Evolutionary conservation across 2,113 vertebrate genomes (phyloP).

Genomic region (Hipposideros armiger): DNA sequence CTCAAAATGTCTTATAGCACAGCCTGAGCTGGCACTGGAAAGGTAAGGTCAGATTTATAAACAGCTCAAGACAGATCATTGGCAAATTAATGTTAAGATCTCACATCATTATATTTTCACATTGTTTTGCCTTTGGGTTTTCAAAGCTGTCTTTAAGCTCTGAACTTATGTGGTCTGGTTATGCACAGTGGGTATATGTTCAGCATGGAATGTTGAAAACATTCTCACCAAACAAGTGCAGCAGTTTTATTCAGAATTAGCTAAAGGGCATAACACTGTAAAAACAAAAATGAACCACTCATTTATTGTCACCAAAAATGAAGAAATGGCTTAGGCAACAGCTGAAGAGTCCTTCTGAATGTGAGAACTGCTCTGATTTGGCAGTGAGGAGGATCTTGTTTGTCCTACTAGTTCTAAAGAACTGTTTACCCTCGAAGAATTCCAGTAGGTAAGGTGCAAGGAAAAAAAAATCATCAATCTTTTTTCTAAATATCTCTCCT

Average conservation of each 20-base stretch:
- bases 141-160: slow-evolving; percentile 75
- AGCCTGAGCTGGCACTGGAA: neutral
- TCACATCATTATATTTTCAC: neutral
- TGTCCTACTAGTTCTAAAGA: slow-evolving; percentile 59
- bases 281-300: slow-evolving; percentile 86
- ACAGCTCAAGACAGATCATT: neutral
- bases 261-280: slow-evolving; percentile 82
- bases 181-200: slow-evolving; percentile 79
- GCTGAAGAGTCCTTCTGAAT: slow-evolving; percentile 77
- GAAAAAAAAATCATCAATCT: slow-evolving; percentile 15
- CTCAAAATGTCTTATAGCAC: neutral
- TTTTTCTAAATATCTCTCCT: slow-evolving; percentile 44
- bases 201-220: slow-evolving; percentile 83
- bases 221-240: slow-evolving; percentile 85
- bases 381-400: slow-evolving; percentile 38
- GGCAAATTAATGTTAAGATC: neutral
- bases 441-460: neutral
- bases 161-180: slow-evolving; percentile 83
- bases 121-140: slow-evolving; percentile 33
- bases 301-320: slow-evolving; percentile 81
- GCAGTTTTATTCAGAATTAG: slow-evolving; percentile 83
- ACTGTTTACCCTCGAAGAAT: slow-evolving; percentile 51
- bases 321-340: slow-evolving; percentile 82
- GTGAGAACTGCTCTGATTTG: slow-evolving; percentile 63
- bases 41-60: neutral